Percentiles rank a stretch among this genome's conserved stretches.
Evolutionary conservation across 2,888 invertebrate species (phyloP).

Genomic region (Steromphala cineraria): DNA sequence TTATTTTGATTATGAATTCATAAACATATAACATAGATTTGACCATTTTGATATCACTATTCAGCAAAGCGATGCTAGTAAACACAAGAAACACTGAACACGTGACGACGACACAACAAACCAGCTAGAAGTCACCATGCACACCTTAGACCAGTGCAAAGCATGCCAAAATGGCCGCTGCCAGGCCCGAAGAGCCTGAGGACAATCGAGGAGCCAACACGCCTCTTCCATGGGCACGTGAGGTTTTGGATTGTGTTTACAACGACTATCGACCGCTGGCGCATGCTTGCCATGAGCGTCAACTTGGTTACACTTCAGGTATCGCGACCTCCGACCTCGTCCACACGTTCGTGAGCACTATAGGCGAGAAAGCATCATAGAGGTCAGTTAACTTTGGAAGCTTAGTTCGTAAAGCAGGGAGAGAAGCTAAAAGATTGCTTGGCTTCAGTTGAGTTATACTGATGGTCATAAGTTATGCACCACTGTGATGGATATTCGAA

Average conservation of each 20-base stretch:
- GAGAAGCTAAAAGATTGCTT: too few species aligned
- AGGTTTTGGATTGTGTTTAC: constrained; percentile 45
- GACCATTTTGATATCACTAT: background rate
- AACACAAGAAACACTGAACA: background rate
- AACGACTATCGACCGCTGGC: constrained; percentile 40
- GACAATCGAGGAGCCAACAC: constrained; percentile 51
- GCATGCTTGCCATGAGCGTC: constrained; percentile 37
- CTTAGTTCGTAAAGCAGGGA: too few species aligned
- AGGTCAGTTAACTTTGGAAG: too few species aligned
- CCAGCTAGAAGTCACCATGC: constrained; percentile 23
- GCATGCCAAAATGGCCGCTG: constrained; percentile 42
- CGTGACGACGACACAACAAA: background rate
- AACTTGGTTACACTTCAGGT: constrained; percentile 48
- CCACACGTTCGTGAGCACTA: constrained; percentile 64
- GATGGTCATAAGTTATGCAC: too few species aligned
- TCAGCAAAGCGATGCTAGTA: too few species aligned
- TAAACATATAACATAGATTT: background rate
- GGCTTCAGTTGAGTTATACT: too few species aligned
- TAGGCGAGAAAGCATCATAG: constrained; percentile 34
- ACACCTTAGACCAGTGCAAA: constrained; percentile 54
- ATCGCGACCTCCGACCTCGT: constrained; percentile 46
- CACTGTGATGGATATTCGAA: too few species aligned
- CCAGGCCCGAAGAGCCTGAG: constrained; percentile 24
- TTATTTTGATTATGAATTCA: too few species aligned
- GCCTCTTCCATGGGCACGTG: constrained; percentile 42